phyloP scores from a whole-genome alignment of 2,113 vertebrate genomes.

The Heterotilapia buettikoferi region DNA sequence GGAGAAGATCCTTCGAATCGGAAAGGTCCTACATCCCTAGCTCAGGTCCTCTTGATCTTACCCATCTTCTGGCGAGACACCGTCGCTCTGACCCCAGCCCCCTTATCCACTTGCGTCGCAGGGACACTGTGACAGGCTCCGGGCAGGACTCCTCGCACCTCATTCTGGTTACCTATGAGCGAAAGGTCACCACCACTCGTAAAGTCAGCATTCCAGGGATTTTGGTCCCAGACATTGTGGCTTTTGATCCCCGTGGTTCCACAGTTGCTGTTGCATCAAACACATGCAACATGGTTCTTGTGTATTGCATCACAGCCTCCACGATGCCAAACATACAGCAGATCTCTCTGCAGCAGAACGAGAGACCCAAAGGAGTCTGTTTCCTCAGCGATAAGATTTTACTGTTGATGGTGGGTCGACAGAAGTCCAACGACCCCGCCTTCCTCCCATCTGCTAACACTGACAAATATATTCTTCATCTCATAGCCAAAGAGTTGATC shows the following conservation, averaged over 20 bases:
- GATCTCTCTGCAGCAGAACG: slow-evolving; percentile 83
- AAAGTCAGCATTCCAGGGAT: slow-evolving; percentile 91
- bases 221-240: slow-evolving; percentile 89
- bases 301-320: slow-evolving; percentile 81
- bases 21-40: slow-evolving; percentile 68
- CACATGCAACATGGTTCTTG: slow-evolving; percentile 81
- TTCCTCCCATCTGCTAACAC: slow-evolving; percentile 91
- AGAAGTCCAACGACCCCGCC: slow-evolving; percentile 79
- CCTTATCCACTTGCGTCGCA: slow-evolving; percentile 78
- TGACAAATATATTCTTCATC: slow-evolving; percentile 80
- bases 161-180: slow-evolving; percentile 86
- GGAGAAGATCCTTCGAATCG: slow-evolving; percentile 65
- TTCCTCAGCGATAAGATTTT: slow-evolving; percentile 85
- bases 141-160: slow-evolving; percentile 91
- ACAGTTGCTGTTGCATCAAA: slow-evolving; percentile 89
- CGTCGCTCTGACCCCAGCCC: slow-evolving; percentile 75
- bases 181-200: slow-evolving; percentile 80
- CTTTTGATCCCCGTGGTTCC: slow-evolving; percentile 78
- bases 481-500: slow-evolving; percentile 77
- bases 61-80: slow-evolving; percentile 76
- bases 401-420: slow-evolving; percentile 85
- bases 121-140: slow-evolving; percentile 80
- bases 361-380: slow-evolving; percentile 90
- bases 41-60: slow-evolving; percentile 80
- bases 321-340: slow-evolving; percentile 85